Conservation (phyloP, 2,113 vertebrate genomes). For the Emydocephalus ijimae region DNA sequence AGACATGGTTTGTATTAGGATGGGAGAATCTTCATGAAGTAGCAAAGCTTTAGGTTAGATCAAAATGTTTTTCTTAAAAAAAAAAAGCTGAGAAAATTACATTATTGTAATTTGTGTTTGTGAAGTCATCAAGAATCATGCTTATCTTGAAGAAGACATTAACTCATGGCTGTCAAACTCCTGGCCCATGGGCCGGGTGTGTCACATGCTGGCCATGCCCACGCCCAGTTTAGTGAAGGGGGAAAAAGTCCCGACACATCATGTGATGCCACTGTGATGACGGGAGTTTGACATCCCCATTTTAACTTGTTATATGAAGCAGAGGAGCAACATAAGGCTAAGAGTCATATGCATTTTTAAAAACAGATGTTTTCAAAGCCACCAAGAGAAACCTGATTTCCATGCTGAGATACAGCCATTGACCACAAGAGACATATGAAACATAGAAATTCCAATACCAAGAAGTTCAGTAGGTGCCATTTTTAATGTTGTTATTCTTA, state of each 20-base stretch:
- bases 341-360: background rate
- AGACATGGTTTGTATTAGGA: background rate
- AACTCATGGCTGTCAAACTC: too few species aligned
- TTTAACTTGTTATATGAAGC: background rate
- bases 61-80: background rate
- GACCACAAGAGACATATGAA: background rate
- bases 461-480: background rate
- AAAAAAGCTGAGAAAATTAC: background rate
- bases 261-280: too few species aligned
- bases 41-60: background rate
- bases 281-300: too few species aligned
- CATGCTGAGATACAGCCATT: background rate
- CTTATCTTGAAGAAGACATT: background rate
- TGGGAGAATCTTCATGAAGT: background rate
- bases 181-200: too few species aligned
- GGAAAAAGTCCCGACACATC: too few species aligned
- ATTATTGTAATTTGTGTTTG: background rate
- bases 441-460: background rate
- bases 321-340: background rate
- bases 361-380: background rate
- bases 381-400: background rate
- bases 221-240: too few species aligned
- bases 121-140: background rate
- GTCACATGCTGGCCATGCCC: too few species aligned
- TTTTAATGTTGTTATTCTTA: background rate